phyloP scores from a whole-genome alignment of 2,888 invertebrate species.

The Parelbella ahira region DNA sequence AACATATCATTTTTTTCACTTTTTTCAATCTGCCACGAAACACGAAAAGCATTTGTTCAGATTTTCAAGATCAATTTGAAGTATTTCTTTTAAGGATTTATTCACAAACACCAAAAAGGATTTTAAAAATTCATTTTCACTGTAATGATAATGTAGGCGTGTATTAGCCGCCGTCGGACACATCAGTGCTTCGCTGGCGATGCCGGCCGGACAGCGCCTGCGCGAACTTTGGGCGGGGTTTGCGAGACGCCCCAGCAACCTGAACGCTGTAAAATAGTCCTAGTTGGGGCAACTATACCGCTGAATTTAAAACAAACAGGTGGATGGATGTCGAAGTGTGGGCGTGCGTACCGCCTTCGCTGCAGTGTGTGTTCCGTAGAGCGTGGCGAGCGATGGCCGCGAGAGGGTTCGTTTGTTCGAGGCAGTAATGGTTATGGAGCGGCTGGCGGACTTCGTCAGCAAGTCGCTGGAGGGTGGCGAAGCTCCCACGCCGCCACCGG shows the following conservation, averaged over 20 bases:
- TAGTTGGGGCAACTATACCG: conserved; percentile 15
- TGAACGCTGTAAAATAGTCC: conserved; percentile 5
- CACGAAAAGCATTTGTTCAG: no score
- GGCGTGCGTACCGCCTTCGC: conserved; percentile 55
- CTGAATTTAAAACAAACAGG: conserved; percentile 23
- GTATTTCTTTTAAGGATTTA: no score
- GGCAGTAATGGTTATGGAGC: conserved; percentile 87
- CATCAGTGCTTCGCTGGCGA: conserved; percentile 37
- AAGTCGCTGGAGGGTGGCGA: conserved; percentile 88
- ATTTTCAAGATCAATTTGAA: no score
- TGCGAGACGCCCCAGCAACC: conserved; percentile 45
- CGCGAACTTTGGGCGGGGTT: conserved; percentile 63
- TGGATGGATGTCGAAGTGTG: conserved; percentile 40
- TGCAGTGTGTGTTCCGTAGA: conserved; percentile 59
- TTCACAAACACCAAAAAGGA: conserved; percentile 49
- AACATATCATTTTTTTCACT: no score
- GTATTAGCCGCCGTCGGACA: conserved; percentile 57
- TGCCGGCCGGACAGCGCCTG: conserved; percentile 56
- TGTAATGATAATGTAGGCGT: conserved; percentile 79
- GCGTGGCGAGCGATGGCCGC: conserved; percentile 64
- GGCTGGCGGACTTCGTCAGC: conserved; percentile 94
- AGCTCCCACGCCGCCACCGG: conserved; percentile 69
- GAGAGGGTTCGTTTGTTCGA: conserved; percentile 60
- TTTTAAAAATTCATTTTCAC: conserved; percentile 71
- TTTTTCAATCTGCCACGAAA: no score